Percentiles rank a stretch among this genome's conserved stretches.
Evolutionary conservation across 2,888 invertebrate species (phyloP).

Genomic region (Sesamia inferens): DNA sequence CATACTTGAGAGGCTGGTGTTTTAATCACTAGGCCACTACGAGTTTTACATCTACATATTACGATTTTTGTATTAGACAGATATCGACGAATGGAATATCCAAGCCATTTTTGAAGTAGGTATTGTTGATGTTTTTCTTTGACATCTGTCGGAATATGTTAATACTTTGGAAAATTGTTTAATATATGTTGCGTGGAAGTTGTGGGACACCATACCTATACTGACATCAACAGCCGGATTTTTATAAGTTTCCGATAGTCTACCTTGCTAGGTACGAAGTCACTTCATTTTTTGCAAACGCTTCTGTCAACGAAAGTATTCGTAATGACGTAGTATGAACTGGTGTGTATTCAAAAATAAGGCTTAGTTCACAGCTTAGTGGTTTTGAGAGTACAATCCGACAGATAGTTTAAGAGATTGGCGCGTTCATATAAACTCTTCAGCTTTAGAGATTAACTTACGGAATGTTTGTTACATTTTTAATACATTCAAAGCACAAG

Average conservation of each 20-base stretch:
- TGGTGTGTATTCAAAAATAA: slow-evolving; percentile 46
- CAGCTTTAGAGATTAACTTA: background rate
- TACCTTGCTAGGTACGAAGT: background rate
- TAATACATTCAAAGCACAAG: background rate
- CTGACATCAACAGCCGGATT: background rate
- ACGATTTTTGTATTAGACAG: slow-evolving; percentile 1
- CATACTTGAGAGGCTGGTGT: too few relatives aligned
- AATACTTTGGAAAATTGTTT: background rate
- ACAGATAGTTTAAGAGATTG: background rate
- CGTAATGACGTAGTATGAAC: slow-evolving; percentile 37
- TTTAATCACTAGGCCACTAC: too few relatives aligned
- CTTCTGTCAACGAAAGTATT: slow-evolving; percentile 25
- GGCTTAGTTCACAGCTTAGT: slow-evolving; percentile 43
- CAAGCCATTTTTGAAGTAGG: background rate
- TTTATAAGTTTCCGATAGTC: background rate
- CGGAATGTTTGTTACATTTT: slow-evolving; percentile 22
- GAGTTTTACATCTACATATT: slow-evolving; percentile 13
- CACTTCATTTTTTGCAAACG: slow-evolving; percentile 1
- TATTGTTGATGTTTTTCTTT: slow-evolving; percentile 13
- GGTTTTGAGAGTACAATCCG: slow-evolving; percentile 27
- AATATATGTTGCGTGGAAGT: background rate
- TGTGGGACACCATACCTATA: background rate
- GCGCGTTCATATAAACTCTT: background rate
- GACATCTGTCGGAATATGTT: slow-evolving; percentile 9
- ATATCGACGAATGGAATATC: slow-evolving; percentile 19